Conservation (phyloP, 2,888 invertebrate species). For the Eupithecia pulchellata region DNA sequence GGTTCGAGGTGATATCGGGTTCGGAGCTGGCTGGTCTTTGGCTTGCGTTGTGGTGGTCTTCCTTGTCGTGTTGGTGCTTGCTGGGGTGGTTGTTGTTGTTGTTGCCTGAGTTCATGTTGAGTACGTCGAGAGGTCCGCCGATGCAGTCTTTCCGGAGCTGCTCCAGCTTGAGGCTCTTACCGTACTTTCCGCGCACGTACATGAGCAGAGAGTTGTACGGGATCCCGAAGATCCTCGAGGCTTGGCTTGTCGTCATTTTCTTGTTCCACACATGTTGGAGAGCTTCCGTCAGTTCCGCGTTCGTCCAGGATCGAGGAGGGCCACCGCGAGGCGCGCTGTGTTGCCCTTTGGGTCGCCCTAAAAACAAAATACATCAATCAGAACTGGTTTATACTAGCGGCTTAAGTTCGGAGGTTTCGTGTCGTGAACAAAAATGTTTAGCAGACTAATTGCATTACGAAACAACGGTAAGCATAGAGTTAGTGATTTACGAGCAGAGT, state of each 20-base stretch:
- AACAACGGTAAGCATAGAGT: slow-evolving; percentile 56
- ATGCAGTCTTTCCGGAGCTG: slow-evolving; percentile 95
- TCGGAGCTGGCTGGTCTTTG: slow-evolving; percentile 89
- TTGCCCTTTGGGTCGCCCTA: slow-evolving; percentile 95
- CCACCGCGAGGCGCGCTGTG: slow-evolving; percentile 96
- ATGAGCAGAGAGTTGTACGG: slow-evolving; percentile 96
- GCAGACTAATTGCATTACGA: slow-evolving; percentile 70
- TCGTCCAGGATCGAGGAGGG: slow-evolving; percentile 96
- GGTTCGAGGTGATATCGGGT: slow-evolving; percentile 87
- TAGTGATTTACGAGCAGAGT: slow-evolving; percentile 72
- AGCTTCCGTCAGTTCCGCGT: slow-evolving; percentile 95
- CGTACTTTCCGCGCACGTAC: slow-evolving; percentile 97
- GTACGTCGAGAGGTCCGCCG: slow-evolving; percentile 91
- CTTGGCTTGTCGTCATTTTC: slow-evolving; percentile 97
- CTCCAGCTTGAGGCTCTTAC: slow-evolving; percentile 95
- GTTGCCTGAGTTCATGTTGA: slow-evolving; percentile 86
- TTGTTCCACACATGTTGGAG: slow-evolving; percentile 98
- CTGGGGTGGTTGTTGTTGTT: slow-evolving; percentile 85
- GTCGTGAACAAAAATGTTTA: slow-evolving; percentile 61
- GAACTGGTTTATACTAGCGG: slow-evolving; percentile 20
- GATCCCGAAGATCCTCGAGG: slow-evolving; percentile 95
- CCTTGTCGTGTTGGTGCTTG: slow-evolving; percentile 82
- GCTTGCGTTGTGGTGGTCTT: slow-evolving; percentile 72
- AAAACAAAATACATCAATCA: slow-evolving; percentile 45
- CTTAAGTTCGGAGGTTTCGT: slow-evolving; percentile 50